phyloP scores from a whole-genome alignment of 2,888 invertebrate genomes.

The Cantharis rufa region DNA sequence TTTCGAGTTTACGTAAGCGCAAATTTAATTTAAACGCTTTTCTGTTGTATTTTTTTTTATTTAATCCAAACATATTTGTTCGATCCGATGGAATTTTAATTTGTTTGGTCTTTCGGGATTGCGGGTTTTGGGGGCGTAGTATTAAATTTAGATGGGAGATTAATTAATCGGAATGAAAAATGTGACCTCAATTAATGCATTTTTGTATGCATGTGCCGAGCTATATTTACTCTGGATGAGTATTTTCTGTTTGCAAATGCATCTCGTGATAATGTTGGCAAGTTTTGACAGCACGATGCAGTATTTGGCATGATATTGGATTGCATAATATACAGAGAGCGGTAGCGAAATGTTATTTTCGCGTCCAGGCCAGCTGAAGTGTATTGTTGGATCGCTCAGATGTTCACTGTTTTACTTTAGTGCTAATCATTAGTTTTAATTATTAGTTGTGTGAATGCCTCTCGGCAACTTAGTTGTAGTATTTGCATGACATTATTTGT shows the following conservation, averaged over 20 bases:
- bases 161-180: not conserved
- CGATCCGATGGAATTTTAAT: not conserved
- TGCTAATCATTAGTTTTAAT: conserved; percentile 15
- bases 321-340: conserved; percentile 23
- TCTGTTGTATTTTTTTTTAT: conserved; percentile 8
- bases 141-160: not conserved
- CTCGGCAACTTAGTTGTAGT: not conserved
- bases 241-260: conserved; percentile 21
- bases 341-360: conserved; percentile 36
- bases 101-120: not conserved
- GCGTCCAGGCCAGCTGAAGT: conserved; percentile 37
- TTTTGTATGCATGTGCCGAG: not conserved
- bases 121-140: not conserved
- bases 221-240: not conserved
- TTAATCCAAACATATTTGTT: not conserved
- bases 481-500: conserved; percentile 10
- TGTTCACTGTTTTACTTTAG: conserved; percentile 32
- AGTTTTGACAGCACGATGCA: conserved; percentile 22
- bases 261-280: conserved; percentile 27
- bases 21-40: conserved; percentile 23
- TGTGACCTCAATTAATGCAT: conserved; percentile 6
- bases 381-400: conserved; percentile 35
- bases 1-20: conserved; percentile 17
- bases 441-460: conserved; percentile 12
- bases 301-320: conserved; percentile 27